A percentile compares a stretch with the other conserved stretches of the same genome.
These are phyloP conservation scores for Megalops cyprinoides DNA, from an alignment of 2,797 vertebrate species.

Conservation along the genomic window DNA sequence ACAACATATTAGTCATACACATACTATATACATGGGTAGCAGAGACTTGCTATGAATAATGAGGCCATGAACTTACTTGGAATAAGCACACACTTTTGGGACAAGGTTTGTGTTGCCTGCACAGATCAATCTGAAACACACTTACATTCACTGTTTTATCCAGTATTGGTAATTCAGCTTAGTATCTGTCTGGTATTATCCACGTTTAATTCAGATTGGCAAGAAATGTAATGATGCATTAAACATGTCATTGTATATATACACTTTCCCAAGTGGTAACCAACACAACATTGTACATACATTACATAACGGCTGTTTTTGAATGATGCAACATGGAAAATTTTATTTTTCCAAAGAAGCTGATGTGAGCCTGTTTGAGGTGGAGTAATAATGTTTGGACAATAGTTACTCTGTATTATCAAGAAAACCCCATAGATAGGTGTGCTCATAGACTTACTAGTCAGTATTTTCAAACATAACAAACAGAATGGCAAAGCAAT, in stretches of 20 bases:
- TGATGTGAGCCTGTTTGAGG: neutral
- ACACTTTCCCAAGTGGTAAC: neutral
- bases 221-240: neutral
- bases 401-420: neutral
- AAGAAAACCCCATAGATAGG: neutral
- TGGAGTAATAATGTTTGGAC: neutral
- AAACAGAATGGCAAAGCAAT: neutral
- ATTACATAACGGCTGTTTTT: neutral
- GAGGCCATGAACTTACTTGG: too few species aligned
- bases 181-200: neutral
- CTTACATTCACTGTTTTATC: neutral
- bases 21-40: too few species aligned
- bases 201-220: neutral
- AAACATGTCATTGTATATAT: neutral
- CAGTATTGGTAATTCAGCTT: too few species aligned
- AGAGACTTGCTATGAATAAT: neutral
- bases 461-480: neutral
- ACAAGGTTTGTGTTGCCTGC: neutral
- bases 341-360: neutral
- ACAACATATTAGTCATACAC: too few species aligned
- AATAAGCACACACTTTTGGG: constrained; percentile 1
- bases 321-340: neutral
- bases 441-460: too few species aligned
- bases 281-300: neutral
- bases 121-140: neutral